These are phyloP conservation scores for Megaustenia siamemsis DNA, from an alignment of 2,888 invertebrate genomes.

Conservation along the genomic window DNA sequence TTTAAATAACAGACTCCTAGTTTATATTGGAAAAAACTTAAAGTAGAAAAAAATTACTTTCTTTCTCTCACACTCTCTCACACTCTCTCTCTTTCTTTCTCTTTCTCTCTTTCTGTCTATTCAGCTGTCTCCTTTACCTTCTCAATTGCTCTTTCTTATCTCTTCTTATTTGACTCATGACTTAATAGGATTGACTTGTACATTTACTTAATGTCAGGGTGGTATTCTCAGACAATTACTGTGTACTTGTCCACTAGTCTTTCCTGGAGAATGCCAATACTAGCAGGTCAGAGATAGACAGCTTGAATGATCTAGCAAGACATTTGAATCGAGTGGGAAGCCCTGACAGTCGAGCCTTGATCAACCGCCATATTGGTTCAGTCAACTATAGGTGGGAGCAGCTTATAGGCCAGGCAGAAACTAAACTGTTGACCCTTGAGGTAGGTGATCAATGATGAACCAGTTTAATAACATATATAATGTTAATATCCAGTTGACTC, in stretches of 20 bases:
- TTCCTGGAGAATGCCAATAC: slow-evolving; percentile 81
- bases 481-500: no score
- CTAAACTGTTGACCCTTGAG: slow-evolving; percentile 68
- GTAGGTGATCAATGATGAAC: slow-evolving; percentile 59
- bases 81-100: background rate
- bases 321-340: slow-evolving; percentile 85
- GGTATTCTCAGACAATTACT: no score
- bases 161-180: no score
- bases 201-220: no score
- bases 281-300: slow-evolving; percentile 89
- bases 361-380: slow-evolving; percentile 63
- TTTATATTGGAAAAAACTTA: no score
- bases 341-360: slow-evolving; percentile 78
- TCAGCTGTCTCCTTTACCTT: background rate
- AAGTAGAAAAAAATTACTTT: no score
- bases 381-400: slow-evolving; percentile 71
- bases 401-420: slow-evolving; percentile 65
- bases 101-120: background rate
- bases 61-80: no score
- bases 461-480: no score
- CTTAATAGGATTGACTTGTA: no score
- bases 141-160: background rate
- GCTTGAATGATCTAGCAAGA: slow-evolving; percentile 89
- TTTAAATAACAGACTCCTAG: no score
- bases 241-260: slow-evolving; percentile 57